Base-by-base conservation (phyloP, 1,140 invertebrate species). In the Camponotus pennsylvanicus region DNA sequence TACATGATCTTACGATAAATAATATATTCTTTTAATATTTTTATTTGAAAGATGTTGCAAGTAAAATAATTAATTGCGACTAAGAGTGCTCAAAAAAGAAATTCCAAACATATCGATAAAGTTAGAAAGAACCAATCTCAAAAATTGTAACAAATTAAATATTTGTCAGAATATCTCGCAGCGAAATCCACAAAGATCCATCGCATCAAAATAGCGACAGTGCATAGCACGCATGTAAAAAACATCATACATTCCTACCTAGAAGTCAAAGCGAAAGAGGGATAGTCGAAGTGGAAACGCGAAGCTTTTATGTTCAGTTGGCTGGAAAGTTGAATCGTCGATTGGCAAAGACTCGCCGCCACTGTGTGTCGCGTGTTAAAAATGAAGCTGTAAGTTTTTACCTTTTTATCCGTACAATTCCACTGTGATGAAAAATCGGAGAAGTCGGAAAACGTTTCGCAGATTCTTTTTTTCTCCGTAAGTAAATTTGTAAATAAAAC, bases 251-350 rank as follows among this genome's bases (percentile, higher is more conserved):
- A 32, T 79, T 40, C n/a, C 40, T 63, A 64, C 34, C 21, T 7
- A 11, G 18, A 13, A 40, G 76, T 69, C 67, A 66, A 67, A 8
- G 32, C 61, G 34, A 66, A 45, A 32, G n/a, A 61, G 55, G 77
- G 11, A 80, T 55, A 37, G 45, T n/a, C 13, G 59, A n/a, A 40
- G 67, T 37, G 52, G 40, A 45, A 52, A 37, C 59, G 49, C 49
- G 67, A 37, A 83, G 78, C 80, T 89, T 86, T 52, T 21, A 49
- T 32, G 66, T 85, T 87, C 73, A 79, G 57, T 79, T 55, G 59
- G 32, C 55, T 79, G 79, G 61, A 79, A 88, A 85, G 73, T 85
- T 45, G 86, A 85, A 75, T 85, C 75, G 80, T 87, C 86, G 83
- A 88, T 86, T 82, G 80, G 76, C 45, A 59, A 87, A 85, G 66